Conservation (phyloP, 2,888 invertebrate species). For the Nebria brevicollis region DNA sequence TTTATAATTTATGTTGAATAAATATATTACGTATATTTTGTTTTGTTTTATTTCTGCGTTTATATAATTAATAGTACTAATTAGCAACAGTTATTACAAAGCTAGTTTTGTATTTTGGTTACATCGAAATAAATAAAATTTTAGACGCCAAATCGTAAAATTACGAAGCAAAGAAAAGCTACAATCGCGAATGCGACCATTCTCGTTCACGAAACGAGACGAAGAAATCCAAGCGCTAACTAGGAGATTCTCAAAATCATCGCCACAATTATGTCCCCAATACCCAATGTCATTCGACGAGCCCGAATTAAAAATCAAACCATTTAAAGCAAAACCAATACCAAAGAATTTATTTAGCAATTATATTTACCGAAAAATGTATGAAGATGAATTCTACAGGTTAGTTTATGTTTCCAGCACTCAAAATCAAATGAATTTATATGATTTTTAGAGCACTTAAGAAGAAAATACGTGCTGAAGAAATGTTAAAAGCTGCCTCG, state of each 20-base stretch:
- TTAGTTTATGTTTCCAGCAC: conserved; percentile 53
- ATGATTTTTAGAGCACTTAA: conserved; percentile 66
- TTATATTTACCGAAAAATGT: conserved; percentile 75
- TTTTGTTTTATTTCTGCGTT: not conserved
- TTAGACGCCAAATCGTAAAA: conserved; percentile 69
- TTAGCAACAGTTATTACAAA: too few species aligned
- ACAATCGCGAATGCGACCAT: conserved; percentile 73
- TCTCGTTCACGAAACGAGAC: conserved; percentile 71
- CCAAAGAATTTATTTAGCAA: conserved; percentile 77
- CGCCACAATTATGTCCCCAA: conserved; percentile 58
- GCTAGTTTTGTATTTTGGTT: too few species aligned
- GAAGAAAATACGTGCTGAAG: conserved; percentile 75
- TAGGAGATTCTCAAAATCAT: conserved; percentile 59
- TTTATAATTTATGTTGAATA: not conserved
- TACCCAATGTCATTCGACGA: conserved; percentile 52
- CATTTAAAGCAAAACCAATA: conserved; percentile 75
- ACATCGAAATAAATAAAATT: conserved; percentile 49
- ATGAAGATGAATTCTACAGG: conserved; percentile 79
- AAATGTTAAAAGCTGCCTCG: conserved; percentile 73
- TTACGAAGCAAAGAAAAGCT: conserved; percentile 71
- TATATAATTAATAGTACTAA: not conserved
- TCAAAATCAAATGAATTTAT: not conserved
- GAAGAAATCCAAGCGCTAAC: conserved; percentile 65
- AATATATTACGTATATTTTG: not conserved
- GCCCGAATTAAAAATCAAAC: conserved; percentile 64